Evolutionary conservation across 2,888 invertebrate genomes (phyloP), one percentile per base, ranked within the genome.

Genomic region (Calameuta pallipes): DNA sequence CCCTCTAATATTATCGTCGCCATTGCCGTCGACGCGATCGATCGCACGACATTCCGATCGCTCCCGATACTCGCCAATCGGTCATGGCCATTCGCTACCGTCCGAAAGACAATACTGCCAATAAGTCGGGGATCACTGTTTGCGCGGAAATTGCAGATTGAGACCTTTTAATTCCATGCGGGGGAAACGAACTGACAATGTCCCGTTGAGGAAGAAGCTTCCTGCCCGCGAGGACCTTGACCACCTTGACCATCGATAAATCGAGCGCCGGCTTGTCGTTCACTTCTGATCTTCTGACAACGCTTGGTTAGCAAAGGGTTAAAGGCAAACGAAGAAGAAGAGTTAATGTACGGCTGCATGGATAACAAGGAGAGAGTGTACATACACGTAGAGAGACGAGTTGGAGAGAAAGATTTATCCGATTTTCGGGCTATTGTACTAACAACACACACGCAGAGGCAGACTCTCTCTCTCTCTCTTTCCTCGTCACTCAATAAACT

Each of bases 251-350:
- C 23, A 9, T 23, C 56, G 1, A 23, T 56, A 9, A 56, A 56
- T 56, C 9, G 23, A 23, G 23, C 23, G 56, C 23, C 23, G 23
- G 23, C 2, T 23, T 23, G 56, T 23, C 9, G 23, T 23, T 56
- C 9, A 56, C 1, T 9, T 56, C 9, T 23, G 9, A 56, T 23
- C 6, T 9, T 56, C 23, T 56, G 23, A 56, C 41, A 23, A 23
- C 23, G 23, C 41, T 56, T 9, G 41, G 6, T 23, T 11, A 11
- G 75, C 36, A 37, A 37, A 30, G 15, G 15, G 23, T 23, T 30
- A 23, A 37, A 12, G 75, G n/a, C 56, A 15, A 33, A 70, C 70
- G 69, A 75, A 68, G 70, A 70, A 76, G 35, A 75, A 68, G 34
- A 34, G n/a, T 34, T 34, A 75, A 74, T 6, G 9, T 56, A 56